Percentiles rank a stretch among this genome's conserved stretches.
Conservation (phyloP, 2,113 vertebrate genomes). For the Vimba vimba region DNA sequence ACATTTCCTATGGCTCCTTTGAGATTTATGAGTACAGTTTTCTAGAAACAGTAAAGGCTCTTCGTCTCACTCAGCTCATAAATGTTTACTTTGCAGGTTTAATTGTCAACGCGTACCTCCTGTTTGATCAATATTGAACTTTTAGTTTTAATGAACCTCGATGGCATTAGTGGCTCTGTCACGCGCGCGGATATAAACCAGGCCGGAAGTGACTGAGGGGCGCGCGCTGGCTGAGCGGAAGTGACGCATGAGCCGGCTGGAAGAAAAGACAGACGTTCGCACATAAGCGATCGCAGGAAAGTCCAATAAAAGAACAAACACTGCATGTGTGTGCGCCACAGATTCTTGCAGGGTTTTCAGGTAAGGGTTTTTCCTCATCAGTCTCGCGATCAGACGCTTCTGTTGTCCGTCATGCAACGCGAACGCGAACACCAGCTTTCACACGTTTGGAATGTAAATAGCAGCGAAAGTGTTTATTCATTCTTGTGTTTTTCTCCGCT, state of each 20-base stretch:
- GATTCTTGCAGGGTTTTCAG: neutral
- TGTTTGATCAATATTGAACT: neutral
- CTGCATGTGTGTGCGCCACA: neutral
- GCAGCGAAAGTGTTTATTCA: neutral
- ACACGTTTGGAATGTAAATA: too few species aligned
- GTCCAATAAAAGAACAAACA: too few species aligned
- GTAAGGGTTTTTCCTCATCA: neutral
- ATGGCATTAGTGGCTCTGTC: neutral
- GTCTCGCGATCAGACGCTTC: neutral
- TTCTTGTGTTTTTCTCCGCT: too few species aligned
- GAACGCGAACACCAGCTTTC: neutral
- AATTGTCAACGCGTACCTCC: neutral
- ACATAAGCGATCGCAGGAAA: neutral
- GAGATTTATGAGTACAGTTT: too few species aligned
- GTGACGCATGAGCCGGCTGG: conserved; percentile 34
- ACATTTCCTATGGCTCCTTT: too few species aligned
- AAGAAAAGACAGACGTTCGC: conserved; percentile 8
- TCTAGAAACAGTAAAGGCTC: too few species aligned
- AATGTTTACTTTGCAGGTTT: too few species aligned
- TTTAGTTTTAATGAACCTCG: neutral
- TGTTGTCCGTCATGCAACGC: neutral
- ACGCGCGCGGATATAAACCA: neutral
- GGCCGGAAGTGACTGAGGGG: neutral
- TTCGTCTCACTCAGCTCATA: too few species aligned
- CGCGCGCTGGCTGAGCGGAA: neutral